phyloP scores from a whole-genome alignment of 2,113 vertebrate genomes.

The Anguilla japonica region DNA sequence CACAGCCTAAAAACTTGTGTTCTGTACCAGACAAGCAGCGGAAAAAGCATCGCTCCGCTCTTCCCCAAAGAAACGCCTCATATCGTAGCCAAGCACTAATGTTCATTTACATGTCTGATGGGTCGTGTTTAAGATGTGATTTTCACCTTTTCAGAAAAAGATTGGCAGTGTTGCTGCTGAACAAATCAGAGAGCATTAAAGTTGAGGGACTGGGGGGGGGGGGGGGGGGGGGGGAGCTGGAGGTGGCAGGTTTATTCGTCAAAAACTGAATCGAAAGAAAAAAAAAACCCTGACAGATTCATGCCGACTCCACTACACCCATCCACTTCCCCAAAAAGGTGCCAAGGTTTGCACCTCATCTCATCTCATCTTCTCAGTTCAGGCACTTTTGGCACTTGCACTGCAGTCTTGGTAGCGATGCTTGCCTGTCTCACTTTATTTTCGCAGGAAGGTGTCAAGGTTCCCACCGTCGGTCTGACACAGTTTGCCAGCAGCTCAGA shows the following conservation, averaged over 20 bases:
- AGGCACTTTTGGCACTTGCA: conserved; percentile 42
- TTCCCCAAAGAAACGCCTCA: conserved; percentile 38
- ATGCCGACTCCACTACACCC: conserved; percentile 40
- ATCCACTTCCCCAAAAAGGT: conserved; percentile 37
- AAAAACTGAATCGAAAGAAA: conserved; percentile 19
- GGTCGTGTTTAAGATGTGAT: conserved; percentile 54
- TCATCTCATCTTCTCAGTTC: conserved; percentile 47
- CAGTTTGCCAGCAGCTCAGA: conserved; percentile 37
- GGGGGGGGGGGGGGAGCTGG: background rate
- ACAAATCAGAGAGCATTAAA: conserved; percentile 31
- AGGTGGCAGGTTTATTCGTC: conserved; percentile 38
- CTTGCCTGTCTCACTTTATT: conserved; percentile 49
- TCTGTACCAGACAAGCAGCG: background rate
- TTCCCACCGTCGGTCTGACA: conserved; percentile 45
- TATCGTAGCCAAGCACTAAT: conserved; percentile 48
- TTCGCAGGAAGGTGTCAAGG: conserved; percentile 50
- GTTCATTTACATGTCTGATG: conserved; percentile 61
- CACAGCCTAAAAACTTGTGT: too few species aligned
- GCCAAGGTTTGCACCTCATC: conserved; percentile 54
- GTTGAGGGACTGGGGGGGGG: background rate
- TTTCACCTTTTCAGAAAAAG: conserved; percentile 53
- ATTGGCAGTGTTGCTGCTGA: conserved; percentile 6
- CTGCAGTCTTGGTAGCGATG: conserved; percentile 44
- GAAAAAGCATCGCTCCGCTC: background rate
- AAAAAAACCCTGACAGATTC: conserved; percentile 51